Evolutionary conservation across 1,140 invertebrate species (phyloP).

Genomic region (Drosophila pallidifrons): DNA sequence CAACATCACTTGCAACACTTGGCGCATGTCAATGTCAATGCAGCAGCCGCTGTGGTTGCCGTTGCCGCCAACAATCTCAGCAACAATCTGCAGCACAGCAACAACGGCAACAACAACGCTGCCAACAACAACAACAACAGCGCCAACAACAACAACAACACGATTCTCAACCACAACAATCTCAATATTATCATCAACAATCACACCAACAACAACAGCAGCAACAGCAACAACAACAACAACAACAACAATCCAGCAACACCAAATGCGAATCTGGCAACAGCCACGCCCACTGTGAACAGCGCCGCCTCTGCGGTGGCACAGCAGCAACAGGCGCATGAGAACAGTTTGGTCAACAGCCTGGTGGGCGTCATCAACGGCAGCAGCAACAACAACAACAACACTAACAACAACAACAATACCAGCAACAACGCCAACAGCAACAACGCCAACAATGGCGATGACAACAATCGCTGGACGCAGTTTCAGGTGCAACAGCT

Average conservation of each 20-base stretch:
- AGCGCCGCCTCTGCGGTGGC: constrained; percentile 65
- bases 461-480: constrained; percentile 84
- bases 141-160: constrained; percentile 64
- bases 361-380: constrained; percentile 75
- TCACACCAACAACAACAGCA: constrained; percentile 62
- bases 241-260: constrained; percentile 81
- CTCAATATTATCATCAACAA: constrained; percentile 72
- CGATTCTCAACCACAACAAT: constrained; percentile 75
- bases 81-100: constrained; percentile 66
- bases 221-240: constrained; percentile 59
- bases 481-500: constrained; percentile 85
- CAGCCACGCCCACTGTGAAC: constrained; percentile 62
- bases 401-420: constrained; percentile 56
- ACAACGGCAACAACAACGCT: constrained; percentile 39
- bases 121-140: constrained; percentile 47
- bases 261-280: constrained; percentile 79
- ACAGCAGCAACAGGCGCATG: constrained; percentile 68
- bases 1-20: constrained; percentile 84
- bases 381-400: constrained; percentile 38
- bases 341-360: constrained; percentile 78
- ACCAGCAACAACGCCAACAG: constrained; percentile 51
- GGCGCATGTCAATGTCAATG: constrained; percentile 82
- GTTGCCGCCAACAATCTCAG: constrained; percentile 76
- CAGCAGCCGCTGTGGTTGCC: constrained; percentile 70
- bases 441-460: constrained; percentile 48